Evolutionary conservation across 35 echinoderm and acorn worm genomes (phyloP).

Genomic region (Chiridota heheva): DNA sequence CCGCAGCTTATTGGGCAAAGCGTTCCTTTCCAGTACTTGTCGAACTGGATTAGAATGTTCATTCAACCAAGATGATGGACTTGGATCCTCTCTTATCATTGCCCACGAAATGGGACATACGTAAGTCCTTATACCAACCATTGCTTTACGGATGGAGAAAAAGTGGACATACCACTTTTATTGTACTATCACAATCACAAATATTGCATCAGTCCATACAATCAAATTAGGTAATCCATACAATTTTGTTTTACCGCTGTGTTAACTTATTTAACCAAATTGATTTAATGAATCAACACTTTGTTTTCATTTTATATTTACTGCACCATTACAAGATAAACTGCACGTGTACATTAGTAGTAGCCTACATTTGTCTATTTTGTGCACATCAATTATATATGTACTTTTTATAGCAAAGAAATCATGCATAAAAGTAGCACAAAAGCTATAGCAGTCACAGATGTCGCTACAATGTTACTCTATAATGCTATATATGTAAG

Average conservation of each 20-base stretch:
- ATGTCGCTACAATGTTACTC: no score
- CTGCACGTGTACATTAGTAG: background rate
- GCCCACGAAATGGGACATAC: constrained; percentile 70
- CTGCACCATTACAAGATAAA: background rate
- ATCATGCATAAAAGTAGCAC: no score
- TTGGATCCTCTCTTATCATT: constrained; percentile 50
- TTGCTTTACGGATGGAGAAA: background rate
- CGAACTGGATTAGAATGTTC: constrained; percentile 39
- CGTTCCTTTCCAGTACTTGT: constrained; percentile 52
- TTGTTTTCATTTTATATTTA: background rate
- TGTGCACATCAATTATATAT: no score
- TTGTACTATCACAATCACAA: background rate
- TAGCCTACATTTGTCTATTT: no score
- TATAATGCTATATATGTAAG: no score
- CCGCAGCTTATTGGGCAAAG: constrained; percentile 45
- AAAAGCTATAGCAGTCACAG: no score
- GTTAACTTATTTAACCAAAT: no score
- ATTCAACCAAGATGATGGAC: constrained; percentile 58
- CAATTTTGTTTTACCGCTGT: no score
- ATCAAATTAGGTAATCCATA: no score
- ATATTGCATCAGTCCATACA: no score
- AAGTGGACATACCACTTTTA: background rate
- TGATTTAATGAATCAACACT: no score
- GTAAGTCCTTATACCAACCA: constrained; percentile 18
- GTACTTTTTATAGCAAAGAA: no score